Conservation (phyloP, 2,113 vertebrate species). For the Apistogramma diplotaenia region DNA sequence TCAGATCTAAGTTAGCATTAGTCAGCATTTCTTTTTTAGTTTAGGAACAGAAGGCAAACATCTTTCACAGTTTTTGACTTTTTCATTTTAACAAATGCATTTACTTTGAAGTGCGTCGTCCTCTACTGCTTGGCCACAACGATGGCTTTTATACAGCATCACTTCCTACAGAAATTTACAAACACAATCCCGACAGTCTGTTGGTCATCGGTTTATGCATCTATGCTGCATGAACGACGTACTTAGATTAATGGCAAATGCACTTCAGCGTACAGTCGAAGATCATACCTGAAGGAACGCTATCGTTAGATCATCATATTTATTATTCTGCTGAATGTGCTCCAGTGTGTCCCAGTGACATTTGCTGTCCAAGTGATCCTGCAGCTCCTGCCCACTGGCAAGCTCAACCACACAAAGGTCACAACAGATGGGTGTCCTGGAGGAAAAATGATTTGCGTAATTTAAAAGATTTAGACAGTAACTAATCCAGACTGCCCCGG, state of each 20-base stretch:
- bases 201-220: neutral
- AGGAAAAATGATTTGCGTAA: neutral
- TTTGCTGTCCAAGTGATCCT: conserved; percentile 62
- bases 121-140: conserved; percentile 47
- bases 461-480: neutral
- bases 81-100: neutral
- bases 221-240: neutral
- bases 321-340: conserved; percentile 63
- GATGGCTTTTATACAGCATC: conserved; percentile 54
- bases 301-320: conserved; percentile 61
- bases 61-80: neutral
- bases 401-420: conserved; percentile 64
- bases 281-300: conserved; percentile 66
- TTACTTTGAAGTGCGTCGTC: conserved; percentile 48
- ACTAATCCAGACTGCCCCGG: neutral
- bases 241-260: neutral
- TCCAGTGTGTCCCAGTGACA: conserved; percentile 68
- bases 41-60: neutral
- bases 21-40: neutral
- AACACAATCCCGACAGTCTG: neutral
- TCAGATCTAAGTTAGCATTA: neutral
- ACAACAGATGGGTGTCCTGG: conserved; percentile 51
- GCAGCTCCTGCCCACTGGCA: conserved; percentile 52
- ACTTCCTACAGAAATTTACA: conserved; percentile 41
- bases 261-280: neutral